Evolutionary conservation across 2,888 invertebrate species (phyloP), one percentile per base, ranked within the genome.

Genomic region (Prostheceraeus crozeri): DNA sequence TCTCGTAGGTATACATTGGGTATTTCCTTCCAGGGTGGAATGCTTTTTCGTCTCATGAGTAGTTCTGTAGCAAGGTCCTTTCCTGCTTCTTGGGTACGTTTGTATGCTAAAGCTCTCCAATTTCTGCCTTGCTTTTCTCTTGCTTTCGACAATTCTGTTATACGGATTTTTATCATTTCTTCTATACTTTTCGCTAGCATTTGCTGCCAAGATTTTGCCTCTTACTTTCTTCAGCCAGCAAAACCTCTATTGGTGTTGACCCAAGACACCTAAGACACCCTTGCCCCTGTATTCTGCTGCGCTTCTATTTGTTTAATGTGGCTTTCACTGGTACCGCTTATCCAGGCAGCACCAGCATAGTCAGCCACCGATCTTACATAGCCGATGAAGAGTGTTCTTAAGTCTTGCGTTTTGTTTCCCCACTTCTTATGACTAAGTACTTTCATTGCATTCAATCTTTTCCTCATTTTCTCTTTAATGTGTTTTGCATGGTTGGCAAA

Each of bases 301-400:
- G 4, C 6, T 48, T 48, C 23, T 4, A 48, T 4, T n/a, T 48
- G 23, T 48, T 48, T 48, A 28, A 48, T 48, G n/a, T 19, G 14
- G n/a, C 14, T 40, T 48, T 48, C 23, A 30, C 48, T 48, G 11
- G 23, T 14, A 19, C 27, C 48, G 11, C 27, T 48, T 30, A 48
- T 48, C 48, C 48, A 48, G 23, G 48, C 48, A 28, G 23, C 48
- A 28, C 14, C 48, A 23, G 48, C 48, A 48, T 48, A 48, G 23
- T 48, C 48, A 23, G 48, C 48, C 19, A 48, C 48, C 11, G 48
- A 19, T 48, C 48, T 48, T 14, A 48, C 48, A 48, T 48, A 48
- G 10, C 48, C 48, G 19, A 48, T 48, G 48, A 28, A 21, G 25
- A 48, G 48, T 23, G 48, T 48, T 8, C 48, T 48, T 8, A 48